Percentiles rank a stretch among this genome's conserved stretches.
Conservation (phyloP, 2,888 invertebrate genomes). For the Parnassius glacialis region DNA sequence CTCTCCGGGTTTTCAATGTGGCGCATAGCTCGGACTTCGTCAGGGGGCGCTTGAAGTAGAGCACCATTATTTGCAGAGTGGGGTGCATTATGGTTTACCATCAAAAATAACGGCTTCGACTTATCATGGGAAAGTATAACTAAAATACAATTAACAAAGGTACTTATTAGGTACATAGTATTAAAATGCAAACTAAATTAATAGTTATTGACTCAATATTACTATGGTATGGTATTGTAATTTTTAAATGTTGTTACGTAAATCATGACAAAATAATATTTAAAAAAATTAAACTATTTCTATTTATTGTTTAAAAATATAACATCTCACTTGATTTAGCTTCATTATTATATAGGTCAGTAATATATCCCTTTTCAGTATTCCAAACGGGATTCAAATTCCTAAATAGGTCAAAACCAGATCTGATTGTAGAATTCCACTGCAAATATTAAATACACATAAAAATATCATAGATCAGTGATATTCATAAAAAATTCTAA, state of each 20-base stretch:
- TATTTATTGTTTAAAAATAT: too few relatives aligned
- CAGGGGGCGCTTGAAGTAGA: conserved; percentile 86
- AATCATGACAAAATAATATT: too few relatives aligned
- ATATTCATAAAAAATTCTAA: too few relatives aligned
- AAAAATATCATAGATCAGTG: too few relatives aligned
- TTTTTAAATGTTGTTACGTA: too few relatives aligned
- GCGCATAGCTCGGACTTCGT: conserved; percentile 84
- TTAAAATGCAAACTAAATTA: conserved; percentile 65
- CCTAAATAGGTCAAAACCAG: conserved; percentile 76
- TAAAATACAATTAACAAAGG: not conserved
- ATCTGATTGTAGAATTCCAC: conserved; percentile 38
- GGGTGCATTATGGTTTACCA: conserved; percentile 89
- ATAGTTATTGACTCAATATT: conserved; percentile 37
- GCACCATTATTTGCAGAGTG: conserved; percentile 88
- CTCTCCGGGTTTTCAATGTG: conserved; percentile 85
- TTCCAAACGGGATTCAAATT: conserved; percentile 78
- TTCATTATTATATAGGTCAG: conserved; percentile 85
- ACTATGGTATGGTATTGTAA: too few relatives aligned
- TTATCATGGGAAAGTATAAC: conserved; percentile 66
- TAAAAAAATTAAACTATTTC: too few relatives aligned
- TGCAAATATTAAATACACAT: not conserved
- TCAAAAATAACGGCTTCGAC: conserved; percentile 86
- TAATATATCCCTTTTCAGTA: conserved; percentile 82
- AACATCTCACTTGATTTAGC: conserved; percentile 75
- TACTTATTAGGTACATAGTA: too few relatives aligned